Conservation (phyloP, 2,888 invertebrate species). For the Pemphredon lugubris region DNA sequence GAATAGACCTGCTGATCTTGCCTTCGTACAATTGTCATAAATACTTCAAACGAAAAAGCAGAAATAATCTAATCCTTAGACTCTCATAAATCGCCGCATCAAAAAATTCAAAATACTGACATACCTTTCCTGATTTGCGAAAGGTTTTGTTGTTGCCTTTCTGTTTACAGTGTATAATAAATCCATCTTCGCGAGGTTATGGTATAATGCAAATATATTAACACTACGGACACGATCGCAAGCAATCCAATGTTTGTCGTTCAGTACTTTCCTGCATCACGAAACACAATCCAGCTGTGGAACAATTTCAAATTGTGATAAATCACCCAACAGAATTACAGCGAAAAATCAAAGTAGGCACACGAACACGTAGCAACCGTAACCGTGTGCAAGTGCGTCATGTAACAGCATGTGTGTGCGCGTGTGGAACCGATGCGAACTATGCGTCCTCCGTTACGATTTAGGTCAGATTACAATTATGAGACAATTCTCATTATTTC, state of each 20-base stretch:
- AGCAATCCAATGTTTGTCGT: constrained; percentile 15
- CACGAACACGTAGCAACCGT: constrained; percentile 14
- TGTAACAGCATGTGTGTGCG: constrained; percentile 33
- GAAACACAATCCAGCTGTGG: neutral
- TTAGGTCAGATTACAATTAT: constrained; percentile 52
- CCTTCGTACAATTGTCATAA: too few relatives aligned
- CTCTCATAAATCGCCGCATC: too few relatives aligned
- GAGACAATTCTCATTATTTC: constrained; percentile 29
- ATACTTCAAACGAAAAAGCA: too few relatives aligned
- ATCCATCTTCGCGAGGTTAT: constrained; percentile 70
- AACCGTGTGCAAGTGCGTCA: constrained; percentile 42
- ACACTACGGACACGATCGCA: constrained; percentile 22
- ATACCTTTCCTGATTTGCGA: constrained; percentile 76
- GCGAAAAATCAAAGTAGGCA: constrained; percentile 19
- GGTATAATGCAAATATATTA: constrained; percentile 9
- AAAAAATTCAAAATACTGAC: constrained; percentile 16
- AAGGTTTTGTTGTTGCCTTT: constrained; percentile 70
- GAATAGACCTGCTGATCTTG: constrained; percentile 53
- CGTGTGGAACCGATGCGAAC: constrained; percentile 23
- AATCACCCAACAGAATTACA: constrained; percentile 28
- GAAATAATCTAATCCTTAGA: too few relatives aligned
- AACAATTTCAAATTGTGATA: neutral
- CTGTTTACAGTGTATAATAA: constrained; percentile 75
- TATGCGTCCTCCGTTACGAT: constrained; percentile 45
- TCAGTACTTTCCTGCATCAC: constrained; percentile 15